Evolutionary conservation across 2,888 invertebrate species (phyloP), one percentile per base, ranked within the genome.

Genomic region (Phasia obesa): DNA sequence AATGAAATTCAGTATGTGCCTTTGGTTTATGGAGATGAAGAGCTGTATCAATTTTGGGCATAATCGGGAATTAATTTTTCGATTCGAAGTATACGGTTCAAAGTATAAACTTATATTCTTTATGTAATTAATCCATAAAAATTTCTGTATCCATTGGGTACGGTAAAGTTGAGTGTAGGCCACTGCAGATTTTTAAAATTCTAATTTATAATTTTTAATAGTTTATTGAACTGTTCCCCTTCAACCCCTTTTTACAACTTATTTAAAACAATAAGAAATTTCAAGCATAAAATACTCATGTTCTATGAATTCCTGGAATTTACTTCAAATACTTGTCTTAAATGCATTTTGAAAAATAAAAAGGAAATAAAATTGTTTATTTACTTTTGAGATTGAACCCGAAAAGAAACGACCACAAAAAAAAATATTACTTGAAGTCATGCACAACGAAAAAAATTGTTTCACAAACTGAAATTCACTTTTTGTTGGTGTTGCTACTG

Each of bases 361-460:
- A 55, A 25, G 42, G 4, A 51, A 44, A 44, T 19, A 53, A 69
- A 53, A 27, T 31, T 70, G 55, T 78, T 78, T 78, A 71, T 78
- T 71, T 78, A 38, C 62, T 77, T 77, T n/a, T 69, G 4, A 53
- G 13, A 77, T 38, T 35, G 35, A 60, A 65, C 21, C 19, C 47
- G 31, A 57, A 35, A 75, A 64, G 11, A 13, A 47, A 25, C 31
- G 35, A 53, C 19, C n/a, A n/a, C n/a, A n/a, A 60, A 42, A 11
- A 71, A 59, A 17, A 38, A 23, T 47, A 64, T 35, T 23, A 38
- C 49, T 65, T 38, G 6, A 57, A 75, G 57, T 65, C 73, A 67
- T 25, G 53, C 79, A 79, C 44, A 67, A 31, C 35, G n/a, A 57
- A 35, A 38, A 42, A 49, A 57, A 38, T 44, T 35, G 35, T 49